Base-by-base conservation (phyloP, 2,113 vertebrate species). In the Gnathonemus longibarbis region DNA sequence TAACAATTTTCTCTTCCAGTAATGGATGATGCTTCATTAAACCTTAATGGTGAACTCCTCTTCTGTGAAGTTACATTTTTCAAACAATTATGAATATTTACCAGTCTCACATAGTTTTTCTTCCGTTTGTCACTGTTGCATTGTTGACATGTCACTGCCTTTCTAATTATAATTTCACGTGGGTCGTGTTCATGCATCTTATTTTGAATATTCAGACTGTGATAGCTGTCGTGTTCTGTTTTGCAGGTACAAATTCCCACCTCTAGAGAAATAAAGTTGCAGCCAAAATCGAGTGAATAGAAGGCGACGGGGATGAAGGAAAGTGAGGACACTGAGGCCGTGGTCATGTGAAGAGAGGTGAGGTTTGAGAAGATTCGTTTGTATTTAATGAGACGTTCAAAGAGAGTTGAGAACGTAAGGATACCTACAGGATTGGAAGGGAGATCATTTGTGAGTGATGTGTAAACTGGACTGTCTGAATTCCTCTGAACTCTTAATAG, bases 1-100 rank as follows among this genome's bases (percentile, higher is more conserved):
- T 87, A 87, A 86, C 84, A 86, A 49, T 86, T n/a, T 50, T 50
- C 84, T 24, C 85, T 52, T 27, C 31, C 27, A 87, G 7, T 87
- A 87, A 87, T 87, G 85, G 27, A 87, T 53, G 85, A 87, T 53
- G 85, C 85, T 87, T 53, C 85, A 53, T 87, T 87, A 87, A 87
- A 53, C 85, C 48, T 27, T 87, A 87, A 87, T 87, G 49, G 50
- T 53, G 85, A 87, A 87, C 49, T 87, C 50, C 27, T 53, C 85
- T 87, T 87, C 49, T 87, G 85, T 87, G 85, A 87, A 87, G 85
- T 87, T 35, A 53, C 15, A 35, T 17, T 87, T 87, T 87, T 52
- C 49, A 52, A 48, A 50, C 84, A n/a, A 86, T 86, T 49, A 48
- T 53, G 85, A 87, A 53, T 53, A 53, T 87, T 87, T 87, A 52